Conservation (phyloP, 2,797 vertebrate genomes). For the Coregonus sp. region DNA sequence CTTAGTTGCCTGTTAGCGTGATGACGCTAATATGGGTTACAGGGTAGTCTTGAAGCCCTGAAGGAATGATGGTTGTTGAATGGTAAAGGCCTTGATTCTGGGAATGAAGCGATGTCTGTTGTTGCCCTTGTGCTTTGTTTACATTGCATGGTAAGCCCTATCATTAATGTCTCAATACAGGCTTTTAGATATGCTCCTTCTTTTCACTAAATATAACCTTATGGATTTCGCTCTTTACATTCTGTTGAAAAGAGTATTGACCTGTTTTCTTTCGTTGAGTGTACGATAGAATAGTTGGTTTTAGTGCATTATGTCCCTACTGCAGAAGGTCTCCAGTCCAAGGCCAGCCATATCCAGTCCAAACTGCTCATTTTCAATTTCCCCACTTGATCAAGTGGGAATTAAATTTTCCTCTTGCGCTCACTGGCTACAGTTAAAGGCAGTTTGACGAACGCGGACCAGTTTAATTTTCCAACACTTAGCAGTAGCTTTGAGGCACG, state of each 20-base stretch:
- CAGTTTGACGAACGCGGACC: constrained; percentile 14
- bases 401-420: constrained; percentile 36
- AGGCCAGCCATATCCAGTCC: not conserved
- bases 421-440: constrained; percentile 17
- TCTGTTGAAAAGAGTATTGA: constrained; percentile 16
- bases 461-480: constrained; percentile 51
- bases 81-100: not conserved
- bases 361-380: constrained; percentile 36
- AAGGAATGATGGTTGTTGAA: constrained; percentile 15
- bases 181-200: not conserved
- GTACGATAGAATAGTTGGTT: constrained; percentile 8
- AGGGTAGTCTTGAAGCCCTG: constrained; percentile 23
- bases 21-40: constrained; percentile 38
- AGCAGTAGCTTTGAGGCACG: constrained; percentile 43
- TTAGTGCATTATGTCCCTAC: not conserved
- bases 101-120: constrained; percentile 10
- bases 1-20: constrained; percentile 35
- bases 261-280: not conserved
- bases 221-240: constrained; percentile 3
- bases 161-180: constrained; percentile 3
- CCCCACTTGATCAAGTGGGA: constrained; percentile 33
- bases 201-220: constrained; percentile 1
- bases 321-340: constrained; percentile 9
- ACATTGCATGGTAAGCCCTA: not conserved
- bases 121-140: not conserved